Evolutionary conservation across 2,113 vertebrate genomes (phyloP).

Genomic region (Atractosteus spatula): DNA sequence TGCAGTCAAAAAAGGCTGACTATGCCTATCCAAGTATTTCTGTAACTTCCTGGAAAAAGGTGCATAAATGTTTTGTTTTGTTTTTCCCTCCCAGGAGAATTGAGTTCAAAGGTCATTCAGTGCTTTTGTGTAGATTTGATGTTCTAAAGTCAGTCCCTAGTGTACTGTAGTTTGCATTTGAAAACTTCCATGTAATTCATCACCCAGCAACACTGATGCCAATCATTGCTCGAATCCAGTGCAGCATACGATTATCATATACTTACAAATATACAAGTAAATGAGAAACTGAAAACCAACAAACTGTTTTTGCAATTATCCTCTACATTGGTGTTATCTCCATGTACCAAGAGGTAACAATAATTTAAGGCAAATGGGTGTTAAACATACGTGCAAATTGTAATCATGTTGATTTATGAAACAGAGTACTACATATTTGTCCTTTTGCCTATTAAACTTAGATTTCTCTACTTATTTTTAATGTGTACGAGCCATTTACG

Average conservation of each 20-base stretch:
- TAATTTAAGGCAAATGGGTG: no score
- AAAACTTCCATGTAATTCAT: constrained; percentile 13
- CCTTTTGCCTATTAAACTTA: no score
- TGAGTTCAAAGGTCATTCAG: background rate
- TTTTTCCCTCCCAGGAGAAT: background rate
- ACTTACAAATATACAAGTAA: background rate
- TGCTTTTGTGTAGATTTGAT: background rate
- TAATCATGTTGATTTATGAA: no score
- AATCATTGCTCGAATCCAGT: constrained; percentile 1
- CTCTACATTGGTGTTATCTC: no score
- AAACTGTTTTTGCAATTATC: no score
- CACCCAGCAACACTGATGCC: constrained; percentile 8
- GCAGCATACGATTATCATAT: background rate
- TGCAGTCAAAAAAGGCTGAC: no score
- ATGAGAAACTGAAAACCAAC: no score
- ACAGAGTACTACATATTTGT: no score
- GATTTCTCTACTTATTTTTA: no score
- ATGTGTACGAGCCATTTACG: no score
- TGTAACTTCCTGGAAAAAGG: background rate
- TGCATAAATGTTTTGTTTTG: background rate
- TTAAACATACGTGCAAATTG: no score
- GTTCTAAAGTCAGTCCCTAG: constrained; percentile 3
- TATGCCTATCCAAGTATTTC: background rate
- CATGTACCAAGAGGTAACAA: no score
- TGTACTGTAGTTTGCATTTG: background rate